Percentiles rank a stretch among this genome's conserved stretches.
Evolutionary conservation across 2,888 invertebrate species (phyloP).

Genomic region (Microdon myrmicae): DNA sequence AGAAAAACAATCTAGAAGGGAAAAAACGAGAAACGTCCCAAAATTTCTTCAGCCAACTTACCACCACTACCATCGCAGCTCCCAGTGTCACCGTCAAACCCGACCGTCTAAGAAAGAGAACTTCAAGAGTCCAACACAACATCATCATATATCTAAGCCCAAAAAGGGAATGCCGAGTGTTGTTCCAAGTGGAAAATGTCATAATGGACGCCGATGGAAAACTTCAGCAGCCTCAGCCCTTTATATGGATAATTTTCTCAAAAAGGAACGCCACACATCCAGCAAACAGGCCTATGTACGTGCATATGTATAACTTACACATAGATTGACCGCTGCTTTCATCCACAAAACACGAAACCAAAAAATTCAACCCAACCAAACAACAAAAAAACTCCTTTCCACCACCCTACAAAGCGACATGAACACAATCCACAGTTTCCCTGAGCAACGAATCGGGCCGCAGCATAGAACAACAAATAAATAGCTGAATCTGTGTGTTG

Average conservation of each 20-base stretch:
- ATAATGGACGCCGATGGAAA: slow-evolving; percentile 44
- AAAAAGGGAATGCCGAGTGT: slow-evolving; percentile 27
- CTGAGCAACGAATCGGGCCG: slow-evolving; percentile 1
- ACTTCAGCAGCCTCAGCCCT: slow-evolving; percentile 22
- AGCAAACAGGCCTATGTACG: slow-evolving; percentile 3
- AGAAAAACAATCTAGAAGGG: slow-evolving; percentile 14
- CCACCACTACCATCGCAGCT: slow-evolving; percentile 18
- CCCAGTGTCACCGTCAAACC: not conserved
- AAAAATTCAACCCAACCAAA: no score
- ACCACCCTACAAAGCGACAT: slow-evolving; percentile 31
- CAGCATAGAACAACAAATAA: slow-evolving; percentile 19
- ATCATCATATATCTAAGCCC: slow-evolving; percentile 22
- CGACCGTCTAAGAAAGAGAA: no score
- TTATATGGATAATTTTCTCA: slow-evolving; percentile 12
- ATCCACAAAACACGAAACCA: no score
- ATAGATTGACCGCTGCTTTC: slow-evolving; percentile 10
- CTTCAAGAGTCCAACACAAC: slow-evolving; percentile 3
- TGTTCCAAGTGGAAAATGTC: slow-evolving; percentile 43
- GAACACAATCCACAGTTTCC: slow-evolving; percentile 47
- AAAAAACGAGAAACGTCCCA: slow-evolving; percentile 20
- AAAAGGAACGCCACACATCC: slow-evolving; percentile 18
- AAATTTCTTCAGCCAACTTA: slow-evolving; percentile 37
- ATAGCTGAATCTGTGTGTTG: slow-evolving; percentile 48
- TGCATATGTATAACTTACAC: slow-evolving; percentile 17
- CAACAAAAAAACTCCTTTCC: slow-evolving; percentile 26